Percentiles rank a stretch among this genome's conserved stretches.
phyloP scores from a whole-genome alignment of 2,113 vertebrate genomes.

The Xiphorhynchus elegans region DNA sequence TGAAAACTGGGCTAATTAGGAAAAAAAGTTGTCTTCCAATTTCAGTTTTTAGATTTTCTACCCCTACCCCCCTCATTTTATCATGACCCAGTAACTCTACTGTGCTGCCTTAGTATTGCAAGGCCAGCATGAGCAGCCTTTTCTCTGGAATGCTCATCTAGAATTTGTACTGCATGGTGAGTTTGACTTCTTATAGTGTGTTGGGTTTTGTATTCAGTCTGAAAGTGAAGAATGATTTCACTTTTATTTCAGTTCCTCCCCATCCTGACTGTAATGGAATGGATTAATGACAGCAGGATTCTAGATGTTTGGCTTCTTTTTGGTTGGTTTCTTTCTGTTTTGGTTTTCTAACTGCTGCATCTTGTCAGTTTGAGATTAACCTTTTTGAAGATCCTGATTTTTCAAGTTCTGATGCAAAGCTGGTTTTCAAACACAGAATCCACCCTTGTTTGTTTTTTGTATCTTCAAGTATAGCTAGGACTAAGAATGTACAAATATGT shows the following conservation, averaged over 20 bases:
- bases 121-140: background rate
- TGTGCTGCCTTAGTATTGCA: background rate
- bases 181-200: background rate
- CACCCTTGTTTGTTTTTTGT: background rate
- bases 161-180: background rate
- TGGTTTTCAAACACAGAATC: background rate
- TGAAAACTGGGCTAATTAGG: background rate
- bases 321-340: background rate
- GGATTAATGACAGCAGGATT: background rate
- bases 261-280: background rate
- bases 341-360: background rate
- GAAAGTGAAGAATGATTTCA: background rate
- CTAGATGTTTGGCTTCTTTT: background rate
- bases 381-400: background rate
- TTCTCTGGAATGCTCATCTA: background rate
- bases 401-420: background rate
- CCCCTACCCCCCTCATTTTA: background rate
- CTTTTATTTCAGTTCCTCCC: background rate
- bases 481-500: background rate
- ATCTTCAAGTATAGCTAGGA: background rate
- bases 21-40: background rate
- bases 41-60: background rate
- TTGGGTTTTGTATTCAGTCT: background rate
- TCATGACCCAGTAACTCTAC: background rate
- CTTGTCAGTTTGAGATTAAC: background rate